Base-by-base conservation (phyloP, 2,797 vertebrate genomes). In the Myripristis murdjan region DNA sequence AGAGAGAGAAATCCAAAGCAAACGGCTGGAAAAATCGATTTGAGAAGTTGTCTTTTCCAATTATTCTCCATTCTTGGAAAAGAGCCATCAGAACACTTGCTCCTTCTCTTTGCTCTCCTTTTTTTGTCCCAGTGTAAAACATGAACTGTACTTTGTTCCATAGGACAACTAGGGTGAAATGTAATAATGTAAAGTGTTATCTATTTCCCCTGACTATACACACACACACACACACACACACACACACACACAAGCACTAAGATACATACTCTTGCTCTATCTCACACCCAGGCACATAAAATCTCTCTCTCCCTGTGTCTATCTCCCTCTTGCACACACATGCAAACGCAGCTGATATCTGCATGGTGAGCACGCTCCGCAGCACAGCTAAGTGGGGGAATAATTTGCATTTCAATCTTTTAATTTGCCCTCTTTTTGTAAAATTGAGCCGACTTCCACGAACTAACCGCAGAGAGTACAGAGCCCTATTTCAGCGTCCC, bases 331-430 rank as follows among this genome's bases (percentile, higher is more conserved):
- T 2, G 7, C 58, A 26, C 54, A 14, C 20, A 62, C 35, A 63
- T 31, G 31, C 71, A 67, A 35, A 77, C 66, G 58, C 12, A n/a
- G 18, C 75, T 64, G 39, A 31, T 35, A 52, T 73, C 63, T 74
- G 28, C 76, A 73, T 70, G 52, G 75, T 18, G 64, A 51, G 53
- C 56, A 71, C 18, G 26, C 78, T 76, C 54, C 33, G 23, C 65
- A 83, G 67, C 24, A 15, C 72, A 69, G 70, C 76, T 81, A 79
- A 84, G 63, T 74, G 63, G 54, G 54, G 41, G 72, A 85, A 87
- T 86, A 16, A 85, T 89, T 89, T 86, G 58, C 80, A 79, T 85
- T 89, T 86, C 69, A 78, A 80, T 90, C 79, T 84, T 89, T 87
- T 86, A 83, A 88, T 90, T 92, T 79, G 55, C 66, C 84, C 60